A percentile compares a stretch with the other conserved stretches of the same genome.
Conservation (phyloP, 2,113 vertebrate genomes). For the Amphiprion percula region DNA sequence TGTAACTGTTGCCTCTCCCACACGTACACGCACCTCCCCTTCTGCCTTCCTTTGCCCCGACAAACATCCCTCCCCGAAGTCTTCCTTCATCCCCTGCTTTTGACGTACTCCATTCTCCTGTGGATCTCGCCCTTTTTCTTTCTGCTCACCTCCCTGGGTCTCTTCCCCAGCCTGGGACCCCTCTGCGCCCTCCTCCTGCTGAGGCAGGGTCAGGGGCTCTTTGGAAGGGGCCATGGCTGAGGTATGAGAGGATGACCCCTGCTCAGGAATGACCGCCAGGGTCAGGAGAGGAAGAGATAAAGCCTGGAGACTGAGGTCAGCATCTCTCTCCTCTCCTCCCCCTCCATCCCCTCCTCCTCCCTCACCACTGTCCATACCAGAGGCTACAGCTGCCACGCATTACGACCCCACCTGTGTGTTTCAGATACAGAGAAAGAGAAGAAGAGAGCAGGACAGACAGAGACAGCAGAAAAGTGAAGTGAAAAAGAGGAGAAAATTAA, state of each 20-base stretch:
- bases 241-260: slow-evolving; percentile 88
- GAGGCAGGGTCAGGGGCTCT: slow-evolving; percentile 82
- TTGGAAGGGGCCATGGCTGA: slow-evolving; percentile 92
- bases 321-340: slow-evolving; percentile 83
- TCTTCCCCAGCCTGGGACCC: slow-evolving; percentile 82
- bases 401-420: slow-evolving; percentile 88
- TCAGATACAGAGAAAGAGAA: slow-evolving; percentile 54
- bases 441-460: slow-evolving; percentile 40
- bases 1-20: slow-evolving; percentile 87
- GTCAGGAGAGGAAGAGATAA: slow-evolving; percentile 89
- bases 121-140: slow-evolving; percentile 59
- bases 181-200: slow-evolving; percentile 73
- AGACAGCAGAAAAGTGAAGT: slow-evolving; percentile 31
- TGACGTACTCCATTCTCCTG: slow-evolving; percentile 59
- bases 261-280: slow-evolving; percentile 89
- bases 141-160: slow-evolving; percentile 83
- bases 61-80: slow-evolving; percentile 67
- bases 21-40: slow-evolving; percentile 86
- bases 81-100: slow-evolving; percentile 77
- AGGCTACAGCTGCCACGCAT: slow-evolving; percentile 93
- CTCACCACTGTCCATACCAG: slow-evolving; percentile 91
- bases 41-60: slow-evolving; percentile 83
- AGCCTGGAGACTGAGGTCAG: slow-evolving; percentile 79
- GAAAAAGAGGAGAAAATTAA: slow-evolving; percentile 48
- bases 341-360: slow-evolving; percentile 84